A percentile compares a stretch with the other conserved stretches of the same genome.
These are phyloP conservation scores for Microcebus griseorufus DNA, from an alignment of 2,113 vertebrate genomes.

Conservation along the genomic window DNA sequence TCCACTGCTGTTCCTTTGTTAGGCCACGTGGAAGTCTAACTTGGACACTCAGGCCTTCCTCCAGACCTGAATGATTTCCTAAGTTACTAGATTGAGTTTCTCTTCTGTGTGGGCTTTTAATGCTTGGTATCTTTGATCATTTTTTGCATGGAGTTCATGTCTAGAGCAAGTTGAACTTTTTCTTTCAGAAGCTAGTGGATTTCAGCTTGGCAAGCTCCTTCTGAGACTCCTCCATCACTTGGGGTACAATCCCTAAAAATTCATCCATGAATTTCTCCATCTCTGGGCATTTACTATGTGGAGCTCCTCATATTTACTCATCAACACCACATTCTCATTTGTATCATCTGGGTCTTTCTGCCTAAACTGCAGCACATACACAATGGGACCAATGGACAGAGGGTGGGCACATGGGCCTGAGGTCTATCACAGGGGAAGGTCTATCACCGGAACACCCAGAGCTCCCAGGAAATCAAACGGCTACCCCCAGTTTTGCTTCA, in stretches of 20 bases:
- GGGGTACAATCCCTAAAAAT: constrained; percentile 86
- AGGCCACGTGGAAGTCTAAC: constrained; percentile 85
- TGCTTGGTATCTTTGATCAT: constrained; percentile 89
- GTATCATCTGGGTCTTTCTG: constrained; percentile 91
- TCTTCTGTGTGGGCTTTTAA: constrained; percentile 91
- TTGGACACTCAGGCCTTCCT: constrained; percentile 84
- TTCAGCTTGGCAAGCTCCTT: constrained; percentile 79
- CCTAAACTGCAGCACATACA: constrained; percentile 90
- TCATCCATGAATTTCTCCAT: constrained; percentile 90
- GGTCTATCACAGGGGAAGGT: neutral
- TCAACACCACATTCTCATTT: constrained; percentile 82
- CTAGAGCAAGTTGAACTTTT: constrained; percentile 87
- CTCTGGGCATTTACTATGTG: constrained; percentile 85
- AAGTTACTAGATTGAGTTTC: constrained; percentile 90
- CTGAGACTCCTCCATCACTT: constrained; percentile 85
- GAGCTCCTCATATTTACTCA: constrained; percentile 77
- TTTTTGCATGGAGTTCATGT: constrained; percentile 87
- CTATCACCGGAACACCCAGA: constrained; percentile 6
- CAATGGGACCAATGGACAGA: constrained; percentile 80
- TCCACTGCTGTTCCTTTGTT: constrained; percentile 88
- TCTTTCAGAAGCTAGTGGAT: constrained; percentile 85
- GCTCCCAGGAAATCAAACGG: constrained; percentile 84
- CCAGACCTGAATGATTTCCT: constrained; percentile 87
- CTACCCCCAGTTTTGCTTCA: constrained; percentile 73
- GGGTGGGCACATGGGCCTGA: neutral